These are phyloP conservation scores for Aspidiotus destructor DNA, from an alignment of 2,888 invertebrate genomes.

Conservation along the genomic window DNA sequence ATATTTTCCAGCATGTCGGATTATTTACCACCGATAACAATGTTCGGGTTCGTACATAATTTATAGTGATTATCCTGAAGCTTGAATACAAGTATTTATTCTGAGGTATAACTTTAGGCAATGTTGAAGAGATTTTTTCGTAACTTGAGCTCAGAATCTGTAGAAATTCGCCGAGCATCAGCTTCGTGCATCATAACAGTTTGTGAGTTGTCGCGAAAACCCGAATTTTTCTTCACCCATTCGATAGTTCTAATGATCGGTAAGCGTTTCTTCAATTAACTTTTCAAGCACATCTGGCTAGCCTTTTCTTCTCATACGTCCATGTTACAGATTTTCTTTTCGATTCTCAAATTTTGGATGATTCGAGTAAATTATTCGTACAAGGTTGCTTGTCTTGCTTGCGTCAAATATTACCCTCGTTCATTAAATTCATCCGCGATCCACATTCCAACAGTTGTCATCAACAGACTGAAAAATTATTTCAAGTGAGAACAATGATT, in stretches of 20 bases:
- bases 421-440: background rate
- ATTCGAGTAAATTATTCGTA: background rate
- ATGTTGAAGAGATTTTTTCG: slow-evolving; percentile 57
- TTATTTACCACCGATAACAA: slow-evolving; percentile 61
- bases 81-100: background rate
- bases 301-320: no score
- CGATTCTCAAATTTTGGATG: slow-evolving; percentile 15
- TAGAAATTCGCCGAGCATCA: slow-evolving; percentile 70
- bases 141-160: slow-evolving; percentile 51
- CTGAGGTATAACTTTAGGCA: slow-evolving; percentile 41
- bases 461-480: background rate
- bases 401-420: slow-evolving; percentile 19
- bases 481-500: background rate
- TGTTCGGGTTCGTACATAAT: slow-evolving; percentile 48
- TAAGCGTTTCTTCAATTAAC: background rate
- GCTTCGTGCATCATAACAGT: slow-evolving; percentile 69
- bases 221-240: slow-evolving; percentile 54
- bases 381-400: slow-evolving; percentile 28
- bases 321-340: slow-evolving; percentile 10
- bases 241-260: slow-evolving; percentile 37
- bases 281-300: background rate
- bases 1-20: slow-evolving; percentile 57
- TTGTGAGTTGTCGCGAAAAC: slow-evolving; percentile 67
- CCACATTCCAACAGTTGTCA: background rate
- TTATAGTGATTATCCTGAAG: background rate